Evolutionary conservation across 2,797 vertebrate genomes (phyloP).

Genomic region (Garrulus glandarius): DNA sequence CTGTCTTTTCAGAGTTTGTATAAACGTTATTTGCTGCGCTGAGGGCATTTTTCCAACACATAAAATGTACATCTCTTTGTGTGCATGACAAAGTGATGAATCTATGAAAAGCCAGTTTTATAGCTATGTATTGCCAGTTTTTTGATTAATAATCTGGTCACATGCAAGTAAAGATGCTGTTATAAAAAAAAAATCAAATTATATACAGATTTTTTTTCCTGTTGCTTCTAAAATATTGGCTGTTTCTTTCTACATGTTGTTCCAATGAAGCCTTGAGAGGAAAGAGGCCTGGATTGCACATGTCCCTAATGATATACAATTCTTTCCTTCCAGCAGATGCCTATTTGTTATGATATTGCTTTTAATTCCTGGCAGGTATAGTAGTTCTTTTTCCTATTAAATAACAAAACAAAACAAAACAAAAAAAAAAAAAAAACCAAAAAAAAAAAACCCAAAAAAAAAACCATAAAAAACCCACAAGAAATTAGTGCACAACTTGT

Average conservation of each 20-base stretch:
- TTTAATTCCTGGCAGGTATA: slow-evolving; percentile 12
- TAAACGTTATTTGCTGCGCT: neutral
- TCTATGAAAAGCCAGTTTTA: slow-evolving; percentile 21
- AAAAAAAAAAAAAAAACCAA: no score
- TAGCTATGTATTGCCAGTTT: neutral
- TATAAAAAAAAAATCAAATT: neutral
- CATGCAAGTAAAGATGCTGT: slow-evolving; percentile 5
- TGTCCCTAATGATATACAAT: slow-evolving; percentile 4
- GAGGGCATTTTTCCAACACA: neutral
- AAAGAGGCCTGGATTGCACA: slow-evolving; percentile 28
- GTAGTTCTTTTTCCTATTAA: neutral
- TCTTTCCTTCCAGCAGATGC: neutral
- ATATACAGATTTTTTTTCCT: neutral
- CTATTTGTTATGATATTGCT: neutral
- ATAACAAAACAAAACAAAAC: neutral
- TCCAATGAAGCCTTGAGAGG: slow-evolving; percentile 28
- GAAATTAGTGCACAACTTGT: neutral
- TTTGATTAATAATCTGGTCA: slow-evolving; percentile 46
- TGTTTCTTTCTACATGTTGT: slow-evolving; percentile 44
- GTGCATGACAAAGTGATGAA: neutral
- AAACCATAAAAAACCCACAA: neutral
- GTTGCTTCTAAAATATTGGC: slow-evolving; percentile 24
- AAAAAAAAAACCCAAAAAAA: neutral
- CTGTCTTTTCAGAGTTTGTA: neutral
- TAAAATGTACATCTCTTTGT: neutral